Conservation (phyloP, 2,888 invertebrate species). For the Ennomos fuscantarius region DNA sequence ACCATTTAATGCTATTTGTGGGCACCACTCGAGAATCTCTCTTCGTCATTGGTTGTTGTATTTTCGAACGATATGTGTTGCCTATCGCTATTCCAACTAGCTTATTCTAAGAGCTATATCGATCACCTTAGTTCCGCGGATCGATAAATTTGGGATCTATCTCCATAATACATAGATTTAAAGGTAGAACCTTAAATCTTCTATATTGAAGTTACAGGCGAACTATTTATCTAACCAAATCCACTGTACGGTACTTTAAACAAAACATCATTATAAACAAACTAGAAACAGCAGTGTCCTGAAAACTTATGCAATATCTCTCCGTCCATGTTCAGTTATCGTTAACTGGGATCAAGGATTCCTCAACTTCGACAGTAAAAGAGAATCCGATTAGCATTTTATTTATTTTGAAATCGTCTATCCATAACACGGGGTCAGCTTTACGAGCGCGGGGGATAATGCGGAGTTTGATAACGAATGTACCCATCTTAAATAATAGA, state of each 20-base stretch:
- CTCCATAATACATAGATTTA: too few species aligned
- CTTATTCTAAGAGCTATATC: too few species aligned
- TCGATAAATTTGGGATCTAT: too few species aligned
- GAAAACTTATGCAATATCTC: conserved; percentile 21
- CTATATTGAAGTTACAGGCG: too few species aligned
- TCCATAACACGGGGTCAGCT: conserved; percentile 35
- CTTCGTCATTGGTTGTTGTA: too few species aligned
- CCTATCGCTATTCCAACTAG: too few species aligned
- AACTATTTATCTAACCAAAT: conserved; percentile 7
- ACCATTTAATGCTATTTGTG: too few species aligned
- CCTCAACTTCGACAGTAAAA: conserved; percentile 58
- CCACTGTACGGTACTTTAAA: conserved; percentile 6
- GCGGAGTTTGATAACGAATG: conserved; percentile 6
- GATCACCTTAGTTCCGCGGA: too few species aligned
- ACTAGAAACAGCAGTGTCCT: conserved; percentile 25
- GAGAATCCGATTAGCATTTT: conserved; percentile 60
- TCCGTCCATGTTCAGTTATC: conserved; percentile 23
- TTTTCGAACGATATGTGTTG: too few species aligned
- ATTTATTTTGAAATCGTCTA: conserved; percentile 53
- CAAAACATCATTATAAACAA: conserved; percentile 20
- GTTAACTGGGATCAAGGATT: conserved; percentile 49
- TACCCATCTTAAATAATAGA: too few species aligned
- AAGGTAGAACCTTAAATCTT: too few species aligned
- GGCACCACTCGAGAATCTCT: too few species aligned
- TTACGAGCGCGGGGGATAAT: conserved; percentile 36